Percentiles rank a stretch among this genome's conserved stretches.
These are phyloP conservation scores for Hystrix brachyura DNA, from an alignment of 2,113 vertebrate genomes.

Conservation along the genomic window DNA sequence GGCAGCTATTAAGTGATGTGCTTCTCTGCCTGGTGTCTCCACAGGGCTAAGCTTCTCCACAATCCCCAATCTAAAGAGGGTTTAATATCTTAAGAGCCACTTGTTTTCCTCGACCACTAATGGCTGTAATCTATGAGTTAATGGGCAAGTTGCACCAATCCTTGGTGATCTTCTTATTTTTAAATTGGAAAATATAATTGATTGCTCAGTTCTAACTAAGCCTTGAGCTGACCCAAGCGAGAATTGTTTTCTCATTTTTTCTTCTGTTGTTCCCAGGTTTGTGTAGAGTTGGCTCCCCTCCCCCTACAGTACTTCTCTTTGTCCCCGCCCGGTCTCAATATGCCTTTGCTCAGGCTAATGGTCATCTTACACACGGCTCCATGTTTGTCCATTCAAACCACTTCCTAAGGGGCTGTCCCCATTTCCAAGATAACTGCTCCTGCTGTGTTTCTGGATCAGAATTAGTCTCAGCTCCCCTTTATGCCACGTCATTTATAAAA, in stretches of 20 bases:
- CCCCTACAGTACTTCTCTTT: background rate
- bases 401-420: too few species aligned
- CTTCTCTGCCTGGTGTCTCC: background rate
- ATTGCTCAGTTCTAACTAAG: background rate
- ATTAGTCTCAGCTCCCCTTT: background rate
- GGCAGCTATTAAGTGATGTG: background rate
- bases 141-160: background rate
- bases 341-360: background rate
- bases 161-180: slow-evolving; percentile 7
- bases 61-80: background rate
- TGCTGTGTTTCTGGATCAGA: background rate
- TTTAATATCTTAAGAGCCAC: background rate
- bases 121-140: background rate
- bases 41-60: background rate
- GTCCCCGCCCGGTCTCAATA: background rate
- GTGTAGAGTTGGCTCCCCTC: too few species aligned
- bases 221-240: background rate
- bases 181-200: background rate
- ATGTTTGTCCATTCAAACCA: background rate
- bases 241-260: background rate
- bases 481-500: background rate
- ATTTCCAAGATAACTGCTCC: background rate
- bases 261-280: background rate
- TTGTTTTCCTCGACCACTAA: background rate
- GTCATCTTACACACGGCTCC: background rate